Percentiles rank a stretch among this genome's conserved stretches.
These are phyloP conservation scores for Microtus ochrogaster DNA, from an alignment of 2,113 vertebrate species.

Conservation along the genomic window DNA sequence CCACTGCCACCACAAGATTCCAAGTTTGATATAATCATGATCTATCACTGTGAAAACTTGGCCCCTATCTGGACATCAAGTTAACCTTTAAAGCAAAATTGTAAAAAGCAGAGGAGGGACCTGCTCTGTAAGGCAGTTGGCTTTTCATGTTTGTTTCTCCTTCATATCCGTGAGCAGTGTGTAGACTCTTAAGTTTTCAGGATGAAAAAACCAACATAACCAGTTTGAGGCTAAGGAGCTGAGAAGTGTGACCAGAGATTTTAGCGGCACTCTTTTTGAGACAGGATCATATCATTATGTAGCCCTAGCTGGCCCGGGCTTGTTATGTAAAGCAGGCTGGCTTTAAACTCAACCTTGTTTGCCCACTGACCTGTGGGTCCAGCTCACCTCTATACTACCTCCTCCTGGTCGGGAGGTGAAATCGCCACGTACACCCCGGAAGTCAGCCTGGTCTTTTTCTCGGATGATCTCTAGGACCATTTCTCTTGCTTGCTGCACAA, in stretches of 20 bases:
- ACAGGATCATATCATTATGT: not conserved
- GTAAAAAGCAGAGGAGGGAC: not conserved
- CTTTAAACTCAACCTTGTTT: not conserved
- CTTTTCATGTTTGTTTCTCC: not conserved
- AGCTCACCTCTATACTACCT: constrained; percentile 94
- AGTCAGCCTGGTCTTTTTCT: constrained; percentile 98
- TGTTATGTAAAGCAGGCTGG: not conserved
- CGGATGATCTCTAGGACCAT: constrained; percentile 98
- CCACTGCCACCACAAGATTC: not conserved
- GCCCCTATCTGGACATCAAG: not conserved
- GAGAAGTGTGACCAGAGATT: not conserved
- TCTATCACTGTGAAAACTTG: not conserved
- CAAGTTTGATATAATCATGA: not conserved
- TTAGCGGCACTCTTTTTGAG: not conserved
- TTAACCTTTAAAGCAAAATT: not conserved
- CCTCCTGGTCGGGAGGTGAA: constrained; percentile 95
- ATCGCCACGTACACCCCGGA: constrained; percentile 92
- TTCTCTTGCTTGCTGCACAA: constrained; percentile 95
- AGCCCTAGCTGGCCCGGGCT: not conserved
- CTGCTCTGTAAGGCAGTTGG: fast-evolving
- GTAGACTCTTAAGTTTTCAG: fast-evolving
- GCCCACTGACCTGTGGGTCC: not conserved
- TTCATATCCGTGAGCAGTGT: not conserved
- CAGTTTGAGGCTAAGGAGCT: not conserved
- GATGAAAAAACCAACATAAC: not conserved